These are phyloP conservation scores for Hydropotes inermis DNA, from an alignment of 2,113 vertebrate species.

Conservation along the genomic window DNA sequence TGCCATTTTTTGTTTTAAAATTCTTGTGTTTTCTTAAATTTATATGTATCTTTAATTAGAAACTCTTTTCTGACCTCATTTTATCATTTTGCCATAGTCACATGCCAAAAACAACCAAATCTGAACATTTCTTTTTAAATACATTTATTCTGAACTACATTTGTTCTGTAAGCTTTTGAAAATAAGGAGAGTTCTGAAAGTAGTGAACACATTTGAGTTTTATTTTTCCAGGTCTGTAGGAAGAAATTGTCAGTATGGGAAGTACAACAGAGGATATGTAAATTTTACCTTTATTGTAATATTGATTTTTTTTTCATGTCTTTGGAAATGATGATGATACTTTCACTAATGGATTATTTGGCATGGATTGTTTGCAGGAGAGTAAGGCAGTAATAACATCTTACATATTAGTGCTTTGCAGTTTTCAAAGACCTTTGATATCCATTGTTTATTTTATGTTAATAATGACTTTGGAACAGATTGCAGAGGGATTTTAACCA, in stretches of 20 bases:
- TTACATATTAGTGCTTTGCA: not conserved
- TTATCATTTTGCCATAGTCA: not conserved
- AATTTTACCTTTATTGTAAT: not conserved
- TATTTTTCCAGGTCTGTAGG: not conserved
- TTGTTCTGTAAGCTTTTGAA: not conserved
- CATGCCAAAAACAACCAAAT: not conserved
- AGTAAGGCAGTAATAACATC: not conserved
- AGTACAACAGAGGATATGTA: not conserved
- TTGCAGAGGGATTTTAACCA: not conserved
- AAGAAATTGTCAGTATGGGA: not conserved
- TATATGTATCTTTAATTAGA: not conserved
- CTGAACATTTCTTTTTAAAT: not conserved
- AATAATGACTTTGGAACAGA: not conserved
- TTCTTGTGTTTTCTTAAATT: not conserved
- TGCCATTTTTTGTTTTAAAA: not conserved
- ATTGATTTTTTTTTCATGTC: not conserved
- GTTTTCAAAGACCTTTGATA: not conserved
- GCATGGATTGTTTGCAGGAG: not conserved
- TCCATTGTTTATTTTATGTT: constrained; percentile 19
- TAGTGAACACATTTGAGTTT: not conserved
- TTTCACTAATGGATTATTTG: constrained; percentile 24
- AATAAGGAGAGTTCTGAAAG: not conserved
- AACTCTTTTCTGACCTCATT: not conserved
- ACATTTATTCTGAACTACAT: not conserved
- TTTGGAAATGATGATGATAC: not conserved